Base-by-base conservation (phyloP, 2,888 invertebrate species). In the Formica aserva region DNA sequence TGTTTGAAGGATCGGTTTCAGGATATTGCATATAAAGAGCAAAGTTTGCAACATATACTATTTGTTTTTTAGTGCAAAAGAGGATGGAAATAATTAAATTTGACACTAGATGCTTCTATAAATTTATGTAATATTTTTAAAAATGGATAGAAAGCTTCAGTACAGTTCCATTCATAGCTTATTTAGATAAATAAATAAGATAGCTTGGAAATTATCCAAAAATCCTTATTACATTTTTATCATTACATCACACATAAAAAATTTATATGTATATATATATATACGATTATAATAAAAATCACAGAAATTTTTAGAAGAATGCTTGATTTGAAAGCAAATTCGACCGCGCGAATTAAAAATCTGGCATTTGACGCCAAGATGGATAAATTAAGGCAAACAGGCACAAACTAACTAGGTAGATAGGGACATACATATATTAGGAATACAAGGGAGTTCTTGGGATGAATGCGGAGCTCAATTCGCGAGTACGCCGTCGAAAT, bases 401-500 rank as follows among this genome's bases (percentile, higher is more conserved):
- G n/a, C 9, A 5, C 55, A 57, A 57, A 22, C 3, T 4, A 11
- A 57, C 4, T 22, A 55, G 3, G 2, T 55, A 55, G 9, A 22
- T 22, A 55, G 32, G 8, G n/a, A 1, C 11, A 11, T 60, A n/a
- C 60, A 3, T 29, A 22, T 11, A 63, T 66, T 38, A 38, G 3
- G 52, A 38, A 5, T n/a, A 65, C 41, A 32, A 45, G 63, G 62
- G 29, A 26, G n/a, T 29, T 67, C 45, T 32, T 4, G 26, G 45
- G 8, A 32, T 32, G 32, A 32, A 57, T 38, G 22, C 69, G 41
- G 29, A 71, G 45, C 71, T 69, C 41, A 41, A 71, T 71, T 1
- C 83, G 83, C 52, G 35, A 55, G 55, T 29, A 26, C 38, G 69
- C 45, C 26, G 71, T 84, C 52, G 82, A 78, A 86, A 88, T 78